Evolutionary conservation across 2,888 invertebrate species (phyloP), one percentile per base, ranked within the genome.

Genomic region (Hyposoter dolosus): DNA sequence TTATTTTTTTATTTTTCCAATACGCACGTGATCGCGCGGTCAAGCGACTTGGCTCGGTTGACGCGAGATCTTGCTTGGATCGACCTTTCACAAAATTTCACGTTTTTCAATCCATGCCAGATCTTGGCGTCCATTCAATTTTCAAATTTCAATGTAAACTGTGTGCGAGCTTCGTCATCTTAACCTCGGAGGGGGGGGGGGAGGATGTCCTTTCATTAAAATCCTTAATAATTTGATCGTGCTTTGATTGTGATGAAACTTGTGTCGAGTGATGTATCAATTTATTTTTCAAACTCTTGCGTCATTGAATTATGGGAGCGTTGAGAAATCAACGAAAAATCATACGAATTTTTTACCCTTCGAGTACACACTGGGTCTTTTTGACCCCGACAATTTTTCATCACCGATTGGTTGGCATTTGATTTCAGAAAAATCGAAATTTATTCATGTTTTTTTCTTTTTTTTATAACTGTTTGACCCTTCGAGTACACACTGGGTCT

Each of bases 11-110:
- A 5, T 19, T 50, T 19, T 12, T 12, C 10, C 23, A 56, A 19
- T 15, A 69, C 28, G 66, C 80, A 75, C 71, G 28, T 23, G 17
- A 28, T 79, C 69, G 69, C 80, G 69, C 80, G 74, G 91, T 91
- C 90, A 60, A 45, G 47, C 50, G 71, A 91, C 91, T 91, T 90
- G 91, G 92, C 92, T 92, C 91, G 92, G 91, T 92, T 91, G 91
- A 90, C 91, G 89, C 89, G 90, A 91, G 89, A 78, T 89, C 92
- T 32, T 17, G 47, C 23, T 7, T 90, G 19, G 23, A 60, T 60
- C 15, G 23, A 23, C 3, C 91, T 81, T 90, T 88, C 93, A 91
- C 90, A 92, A 91, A 87, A 92, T 90, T 91, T 90, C 91, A 90
- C 90, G 90, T n/a, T 90, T 89, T 83, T 84, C 81, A 74, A 69